phyloP scores from a whole-genome alignment of 2,888 invertebrate species.

The Ormyrus pomaceus region DNA sequence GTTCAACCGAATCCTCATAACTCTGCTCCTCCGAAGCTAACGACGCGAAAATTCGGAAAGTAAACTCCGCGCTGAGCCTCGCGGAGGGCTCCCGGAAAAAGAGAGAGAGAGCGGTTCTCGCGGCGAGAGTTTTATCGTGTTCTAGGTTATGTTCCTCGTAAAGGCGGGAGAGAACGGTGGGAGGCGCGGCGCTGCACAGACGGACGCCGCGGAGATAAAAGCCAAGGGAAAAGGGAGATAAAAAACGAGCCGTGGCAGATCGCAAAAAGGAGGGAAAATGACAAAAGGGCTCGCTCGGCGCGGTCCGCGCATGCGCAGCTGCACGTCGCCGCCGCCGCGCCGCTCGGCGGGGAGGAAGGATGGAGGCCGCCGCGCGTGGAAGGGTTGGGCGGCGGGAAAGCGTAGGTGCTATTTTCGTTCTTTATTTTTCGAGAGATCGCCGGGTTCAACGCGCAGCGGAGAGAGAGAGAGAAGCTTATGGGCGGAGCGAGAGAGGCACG shows the following conservation, averaged over 20 bases:
- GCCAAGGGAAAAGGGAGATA: conserved; percentile 41
- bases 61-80: not conserved
- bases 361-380: not conserved
- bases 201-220: conserved; percentile 25
- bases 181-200: not conserved
- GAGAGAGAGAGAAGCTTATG: too few species aligned
- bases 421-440: conserved; percentile 11
- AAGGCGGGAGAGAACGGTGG: not conserved
- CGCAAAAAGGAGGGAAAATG: conserved; percentile 31
- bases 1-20: too few species aligned
- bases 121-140: conserved; percentile 28
- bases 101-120: not conserved
- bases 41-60: conserved; percentile 4
- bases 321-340: too few species aligned
- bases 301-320: conserved; percentile 1
- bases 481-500: too few species aligned
- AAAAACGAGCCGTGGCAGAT: conserved; percentile 17
- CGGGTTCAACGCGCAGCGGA: not conserved
- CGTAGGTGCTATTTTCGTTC: conserved; percentile 8
- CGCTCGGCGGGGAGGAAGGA: too few species aligned
- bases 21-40: not conserved
- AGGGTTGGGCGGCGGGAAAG: not conserved
- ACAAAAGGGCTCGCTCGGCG: conserved; percentile 12
- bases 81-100: not conserved
- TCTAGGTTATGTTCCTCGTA: conserved; percentile 35